Base-by-base conservation (phyloP, 64 coral and sea anemone genomes). In the Stichodactyla mertensii region DNA sequence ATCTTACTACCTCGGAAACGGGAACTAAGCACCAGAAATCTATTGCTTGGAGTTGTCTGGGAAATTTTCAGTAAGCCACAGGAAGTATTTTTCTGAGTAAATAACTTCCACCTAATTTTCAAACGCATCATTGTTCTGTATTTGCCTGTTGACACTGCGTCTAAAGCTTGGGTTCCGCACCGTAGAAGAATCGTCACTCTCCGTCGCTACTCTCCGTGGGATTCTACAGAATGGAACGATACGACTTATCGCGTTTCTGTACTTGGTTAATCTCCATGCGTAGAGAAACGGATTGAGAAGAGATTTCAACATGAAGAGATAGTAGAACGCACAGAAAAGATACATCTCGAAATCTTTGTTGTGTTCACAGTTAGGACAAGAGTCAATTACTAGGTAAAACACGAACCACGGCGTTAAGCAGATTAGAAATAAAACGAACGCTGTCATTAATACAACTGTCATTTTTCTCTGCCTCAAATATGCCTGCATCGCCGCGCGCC, bases 231-330 rank as follows among this genome's bases (percentile, higher is more conserved):
- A 85, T 62, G 83, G 83, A 6, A 85, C 45, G 6, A 85, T 26
- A 52, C 56, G 83, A 14, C 56, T 57, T 13, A 85, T 61, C 0
- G 83, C 83, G 6, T 85, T 64, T 61, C 87, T 88, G 77, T 86
- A 95, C 53, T 95, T 95, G 11, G 86, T 66, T 45, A 95, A 61
- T n/a, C 93, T 88, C 93, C 93, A 95, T 0, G 93, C 93, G 82
- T 95, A 95, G 7, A 95, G 61, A 55, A 91, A 95, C 0, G 93
- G 60, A 51, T 92, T 95, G 4, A 95, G 89, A 22, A 91, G 58
- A 80, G 89, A 92, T 24, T 95, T 95, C 28, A 88, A 86, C 89
- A 91, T 77, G 52, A 95, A 95, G 13, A 95, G 53, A 51, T 89
- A 95, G 71, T 86, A 95, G 57, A 95, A 95, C 4, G 22, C 77